A percentile compares a stretch with the other conserved stretches of the same genome.
Conservation (phyloP, 2,888 invertebrate species). For the Lasioglossum vierecki region DNA sequence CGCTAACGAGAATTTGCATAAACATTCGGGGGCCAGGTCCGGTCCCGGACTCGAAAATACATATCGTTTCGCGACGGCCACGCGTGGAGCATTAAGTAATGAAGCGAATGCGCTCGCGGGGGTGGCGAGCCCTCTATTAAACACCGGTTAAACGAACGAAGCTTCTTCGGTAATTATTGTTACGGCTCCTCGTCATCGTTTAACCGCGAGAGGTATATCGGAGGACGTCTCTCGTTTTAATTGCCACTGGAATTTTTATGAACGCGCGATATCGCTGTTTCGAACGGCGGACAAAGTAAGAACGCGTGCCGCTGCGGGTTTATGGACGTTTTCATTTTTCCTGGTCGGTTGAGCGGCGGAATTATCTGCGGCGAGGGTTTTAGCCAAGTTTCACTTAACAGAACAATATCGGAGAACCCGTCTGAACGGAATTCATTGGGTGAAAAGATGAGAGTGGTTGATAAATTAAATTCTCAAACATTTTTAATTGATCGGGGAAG, state of each 20-base stretch:
- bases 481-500: too few species aligned
- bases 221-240: not conserved
- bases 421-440: not conserved
- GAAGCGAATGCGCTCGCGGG: conserved; percentile 1
- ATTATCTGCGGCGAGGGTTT: not conserved
- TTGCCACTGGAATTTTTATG: conserved; percentile 5
- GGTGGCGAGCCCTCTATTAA: not conserved
- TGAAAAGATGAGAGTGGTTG: not conserved
- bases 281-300: not conserved
- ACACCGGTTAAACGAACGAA: not conserved
- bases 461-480: too few species aligned
- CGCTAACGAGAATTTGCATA: not conserved
- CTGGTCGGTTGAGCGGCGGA: not conserved
- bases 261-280: not conserved
- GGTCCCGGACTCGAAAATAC: not conserved
- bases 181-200: not conserved
- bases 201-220: not conserved
- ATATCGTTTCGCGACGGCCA: not conserved
- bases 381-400: not conserved
- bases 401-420: not conserved
- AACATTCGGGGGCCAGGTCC: not conserved
- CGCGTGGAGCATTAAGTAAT: conserved; percentile 6
- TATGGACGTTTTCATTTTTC: not conserved
- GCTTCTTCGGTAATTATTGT: conserved; percentile 5
- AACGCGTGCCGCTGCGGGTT: not conserved